These are phyloP conservation scores for Acanthacorydalis orientalis DNA, from an alignment of 2,888 invertebrate species.

Conservation along the genomic window DNA sequence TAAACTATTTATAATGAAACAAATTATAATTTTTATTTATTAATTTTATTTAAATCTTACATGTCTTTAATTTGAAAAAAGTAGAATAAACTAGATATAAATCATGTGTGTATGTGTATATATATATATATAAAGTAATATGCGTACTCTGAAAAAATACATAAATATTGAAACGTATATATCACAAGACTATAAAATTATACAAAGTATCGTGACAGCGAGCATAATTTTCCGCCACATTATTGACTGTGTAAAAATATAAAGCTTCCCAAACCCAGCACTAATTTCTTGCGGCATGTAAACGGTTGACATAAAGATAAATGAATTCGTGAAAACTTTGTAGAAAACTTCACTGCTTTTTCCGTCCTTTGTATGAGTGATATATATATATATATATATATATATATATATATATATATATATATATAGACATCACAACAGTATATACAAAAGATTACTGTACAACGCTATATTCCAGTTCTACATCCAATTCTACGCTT, in stretches of 20 bases:
- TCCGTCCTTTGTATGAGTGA: background rate
- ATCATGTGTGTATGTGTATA: too few species aligned
- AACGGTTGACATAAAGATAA: background rate
- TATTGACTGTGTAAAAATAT: background rate
- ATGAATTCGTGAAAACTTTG: conserved; percentile 1
- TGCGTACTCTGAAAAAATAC: too few species aligned
- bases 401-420: background rate
- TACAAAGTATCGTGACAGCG: too few species aligned
- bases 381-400: background rate
- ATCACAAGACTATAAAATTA: too few species aligned
- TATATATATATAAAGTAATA: too few species aligned
- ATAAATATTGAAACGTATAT: too few species aligned
- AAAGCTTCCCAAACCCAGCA: background rate
- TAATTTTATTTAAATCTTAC: too few species aligned
- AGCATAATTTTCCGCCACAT: too few species aligned
- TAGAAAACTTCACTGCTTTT: background rate
- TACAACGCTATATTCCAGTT: background rate
- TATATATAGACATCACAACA: background rate
- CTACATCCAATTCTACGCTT: background rate
- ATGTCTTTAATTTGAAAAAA: too few species aligned
- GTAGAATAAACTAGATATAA: too few species aligned
- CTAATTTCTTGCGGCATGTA: background rate
- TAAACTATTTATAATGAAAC: too few species aligned
- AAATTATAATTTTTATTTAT: too few species aligned
- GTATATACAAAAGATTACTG: background rate